Evolutionary conservation across 2,797 vertebrate species (phyloP), one percentile per base, ranked within the genome.

Genomic region (Alectoris magna): DNA sequence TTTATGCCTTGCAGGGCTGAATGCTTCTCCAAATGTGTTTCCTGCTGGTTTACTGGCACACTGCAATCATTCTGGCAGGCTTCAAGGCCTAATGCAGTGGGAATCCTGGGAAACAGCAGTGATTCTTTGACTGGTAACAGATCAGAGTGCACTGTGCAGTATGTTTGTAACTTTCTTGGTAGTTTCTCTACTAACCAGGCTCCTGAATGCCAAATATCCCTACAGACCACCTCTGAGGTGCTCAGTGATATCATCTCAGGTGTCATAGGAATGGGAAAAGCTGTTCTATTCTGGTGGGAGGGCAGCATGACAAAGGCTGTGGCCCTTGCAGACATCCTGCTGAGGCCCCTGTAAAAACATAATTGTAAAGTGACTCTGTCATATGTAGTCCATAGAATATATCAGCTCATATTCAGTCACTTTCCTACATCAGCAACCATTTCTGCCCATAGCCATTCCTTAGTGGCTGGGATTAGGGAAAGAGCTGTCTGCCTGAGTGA

Each of bases 1-100:
- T 49, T 49, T 24, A 49, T 49, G 48, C 48, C 46, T 49, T 49
- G 13, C 24, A 0, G 0, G 16, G 34, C 63, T 0, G 12, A 16
- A 2, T 4, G 36, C 53, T 44, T 5, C 77, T 29, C 9, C 53
- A 4, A 9, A 10, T 0, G 0, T 9, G 7, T 5, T 44, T 64
- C 59, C 14, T 23, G 75, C 49, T 11, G 85, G 9, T 4, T 8
- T 39, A 41, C 14, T 6, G 56, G 21, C 64, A 21, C 17, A 1
- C 11, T 4, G 72, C 0, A 0, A 5, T 22, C 8, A 3, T 2
- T 24, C 53, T 53, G 55, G 46, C 64, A 31, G 60, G 51, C 18
- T 48, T 39, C 38, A 36, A 9, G n/a, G 46, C 76, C 64, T 14
- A 12, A 3, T 0, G 11, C 12, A 31, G 34, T 34, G 34, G 34